phyloP scores from a whole-genome alignment of 2,888 invertebrate species.

The Lymantria dispar region DNA sequence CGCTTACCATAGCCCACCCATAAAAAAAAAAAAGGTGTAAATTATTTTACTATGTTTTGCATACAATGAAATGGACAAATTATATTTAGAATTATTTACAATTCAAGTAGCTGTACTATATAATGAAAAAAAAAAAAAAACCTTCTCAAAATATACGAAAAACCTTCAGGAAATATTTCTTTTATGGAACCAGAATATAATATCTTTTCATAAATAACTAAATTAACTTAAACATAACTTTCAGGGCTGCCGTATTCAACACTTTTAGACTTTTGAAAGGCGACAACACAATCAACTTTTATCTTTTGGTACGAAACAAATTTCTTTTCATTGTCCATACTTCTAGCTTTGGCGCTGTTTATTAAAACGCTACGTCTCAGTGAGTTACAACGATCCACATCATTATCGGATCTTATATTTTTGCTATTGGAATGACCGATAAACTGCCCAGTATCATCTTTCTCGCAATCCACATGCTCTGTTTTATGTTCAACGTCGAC shows the following conservation, averaged over 20 bases:
- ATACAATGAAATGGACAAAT: too few relatives aligned
- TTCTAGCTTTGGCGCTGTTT: slow-evolving; percentile 71
- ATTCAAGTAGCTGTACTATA: too few relatives aligned
- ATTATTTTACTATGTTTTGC: too few relatives aligned
- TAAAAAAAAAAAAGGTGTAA: too few relatives aligned
- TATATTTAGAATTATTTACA: too few relatives aligned
- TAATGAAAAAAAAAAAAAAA: too few relatives aligned
- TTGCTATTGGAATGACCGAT: slow-evolving; percentile 65
- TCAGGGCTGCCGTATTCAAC: slow-evolving; percentile 70
- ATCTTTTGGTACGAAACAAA: slow-evolving; percentile 62
- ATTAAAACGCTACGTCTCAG: slow-evolving; percentile 77
- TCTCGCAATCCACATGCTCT: slow-evolving; percentile 25
- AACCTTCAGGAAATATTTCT: neutral
- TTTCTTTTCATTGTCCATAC: slow-evolving; percentile 63
- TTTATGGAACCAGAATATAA: neutral
- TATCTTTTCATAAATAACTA: neutral
- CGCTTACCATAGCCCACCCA: too few relatives aligned
- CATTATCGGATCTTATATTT: slow-evolving; percentile 52
- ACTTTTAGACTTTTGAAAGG: slow-evolving; percentile 66
- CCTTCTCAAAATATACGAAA: too few relatives aligned
- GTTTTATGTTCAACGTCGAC: slow-evolving; percentile 42
- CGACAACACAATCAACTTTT: slow-evolving; percentile 70
- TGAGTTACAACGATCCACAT: slow-evolving; percentile 62
- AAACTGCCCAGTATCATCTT: slow-evolving; percentile 45
- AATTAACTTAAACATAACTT: slow-evolving; percentile 62